Base-by-base conservation (phyloP, 2,113 vertebrate genomes). In the Zosterops japonicus region DNA sequence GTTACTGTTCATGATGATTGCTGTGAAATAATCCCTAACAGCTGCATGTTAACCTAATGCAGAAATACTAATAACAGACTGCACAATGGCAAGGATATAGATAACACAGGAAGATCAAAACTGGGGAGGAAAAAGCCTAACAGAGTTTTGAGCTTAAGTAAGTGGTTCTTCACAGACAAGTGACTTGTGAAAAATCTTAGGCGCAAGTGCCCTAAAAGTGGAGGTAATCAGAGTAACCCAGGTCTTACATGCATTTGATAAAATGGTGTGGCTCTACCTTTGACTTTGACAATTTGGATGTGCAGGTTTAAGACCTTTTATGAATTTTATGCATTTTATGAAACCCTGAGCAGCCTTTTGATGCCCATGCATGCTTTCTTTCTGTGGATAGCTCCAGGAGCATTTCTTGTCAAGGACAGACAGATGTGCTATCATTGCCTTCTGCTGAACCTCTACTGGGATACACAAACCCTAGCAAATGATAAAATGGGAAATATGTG, bases 191-290 rank as follows among this genome's bases (percentile, higher is more conserved):
- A 46, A 61, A 70, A 19, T 21, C 10, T 64, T 36, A 12, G 20
- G 23, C 68, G 49, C 42, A 79, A 76, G 24, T 35, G 21, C 8
- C 7, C 22, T 15, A 39, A 44, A 83, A 80, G 6, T 12, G 3
- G 9, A 44, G 53, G 19, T 20, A 33, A 33, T 41, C 4, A 4
- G 50, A 57, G 18, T 64, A 86, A 68, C 52, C 29, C 23, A 20
- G 14, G 6, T 69, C 59, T 65, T 53, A 41, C 0, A 0, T 9
- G 5, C 14, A 1, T 65, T 80, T 56, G n/a, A 22, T 44, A 36
- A 82, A 68, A 68, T 3, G 6, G 2, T 2, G 6, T 39, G 31
- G 33, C 39, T 89, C 4, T 23, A 35, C 29, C 33, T 68, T 63
- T 57, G 22, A 8, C 21, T 87, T 78, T 44, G 36, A 31, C 35